These are phyloP conservation scores for Panonychus citri DNA, from an alignment of 1,140 invertebrate species.

Conservation along the genomic window DNA sequence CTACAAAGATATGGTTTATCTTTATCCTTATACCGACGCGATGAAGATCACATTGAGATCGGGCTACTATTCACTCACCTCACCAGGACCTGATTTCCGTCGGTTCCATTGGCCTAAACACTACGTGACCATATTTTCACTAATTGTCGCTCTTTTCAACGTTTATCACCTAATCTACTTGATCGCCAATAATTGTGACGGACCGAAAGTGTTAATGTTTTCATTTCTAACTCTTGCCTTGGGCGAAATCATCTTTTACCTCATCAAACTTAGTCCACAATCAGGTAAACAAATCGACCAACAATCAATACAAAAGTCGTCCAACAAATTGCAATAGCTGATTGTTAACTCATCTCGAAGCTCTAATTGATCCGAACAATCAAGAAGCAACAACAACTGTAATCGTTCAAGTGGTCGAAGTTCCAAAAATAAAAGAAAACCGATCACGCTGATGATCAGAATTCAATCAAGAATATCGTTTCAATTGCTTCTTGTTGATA, in stretches of 20 bases:
- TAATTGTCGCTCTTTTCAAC: not conserved
- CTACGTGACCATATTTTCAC: not conserved
- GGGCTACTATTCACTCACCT: not conserved
- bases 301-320: no score
- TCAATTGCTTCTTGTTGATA: no score
- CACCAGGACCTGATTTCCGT: not conserved
- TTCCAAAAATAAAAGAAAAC: no score
- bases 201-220: not conserved
- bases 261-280: no score
- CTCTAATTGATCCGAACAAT: no score
- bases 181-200: not conserved
- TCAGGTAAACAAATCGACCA: no score
- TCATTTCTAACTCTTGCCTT: not conserved
- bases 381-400: no score
- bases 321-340: no score
- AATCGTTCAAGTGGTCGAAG: no score
- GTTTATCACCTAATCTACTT: not conserved
- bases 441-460: no score
- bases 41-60: not conserved
- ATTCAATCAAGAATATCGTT: no score
- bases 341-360: no score
- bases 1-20: not conserved
- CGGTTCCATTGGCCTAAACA: not conserved
- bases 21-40: not conserved
- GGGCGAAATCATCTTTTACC: not conserved